Conservation (phyloP, 1,140 invertebrate genomes). For the Pogonus chalceus region DNA sequence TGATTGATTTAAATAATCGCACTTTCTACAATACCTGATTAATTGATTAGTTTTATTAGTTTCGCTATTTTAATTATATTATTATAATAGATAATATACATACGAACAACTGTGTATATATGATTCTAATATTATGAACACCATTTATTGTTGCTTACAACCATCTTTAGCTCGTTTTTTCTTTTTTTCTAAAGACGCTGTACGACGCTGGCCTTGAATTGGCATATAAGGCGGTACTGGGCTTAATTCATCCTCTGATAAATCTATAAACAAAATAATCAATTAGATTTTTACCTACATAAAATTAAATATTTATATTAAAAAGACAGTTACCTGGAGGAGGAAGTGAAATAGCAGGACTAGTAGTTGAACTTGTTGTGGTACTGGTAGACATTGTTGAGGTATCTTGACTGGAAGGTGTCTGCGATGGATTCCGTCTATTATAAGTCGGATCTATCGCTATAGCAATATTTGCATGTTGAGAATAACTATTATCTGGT, state of each 20-base stretch:
- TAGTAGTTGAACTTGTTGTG: constrained; percentile 30
- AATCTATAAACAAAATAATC: constrained; percentile 19
- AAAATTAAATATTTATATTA: too few relatives aligned
- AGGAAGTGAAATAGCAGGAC: constrained; percentile 26
- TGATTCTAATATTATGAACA: neutral
- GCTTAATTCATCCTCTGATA: constrained; percentile 41
- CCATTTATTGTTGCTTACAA: constrained; percentile 32
- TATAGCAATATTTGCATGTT: constrained; percentile 43
- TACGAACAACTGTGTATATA: neutral
- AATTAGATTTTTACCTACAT: too few relatives aligned
- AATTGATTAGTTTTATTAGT: neutral
- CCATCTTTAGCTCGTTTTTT: constrained; percentile 34
- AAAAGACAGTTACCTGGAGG: constrained; percentile 23
- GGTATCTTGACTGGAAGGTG: constrained; percentile 26
- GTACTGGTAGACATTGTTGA: constrained; percentile 23
- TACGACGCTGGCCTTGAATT: constrained; percentile 63
- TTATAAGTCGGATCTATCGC: constrained; percentile 49
- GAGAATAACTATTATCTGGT: neutral
- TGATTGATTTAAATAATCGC: neutral
- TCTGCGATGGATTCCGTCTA: constrained; percentile 18
- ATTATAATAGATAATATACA: neutral
- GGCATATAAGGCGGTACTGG: constrained; percentile 64
- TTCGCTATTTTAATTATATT: neutral
- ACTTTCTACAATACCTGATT: constrained; percentile 3
- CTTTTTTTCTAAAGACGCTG: constrained; percentile 42